Conservation (phyloP, 2,113 vertebrate genomes). For the Aspidoscelis tigris region DNA sequence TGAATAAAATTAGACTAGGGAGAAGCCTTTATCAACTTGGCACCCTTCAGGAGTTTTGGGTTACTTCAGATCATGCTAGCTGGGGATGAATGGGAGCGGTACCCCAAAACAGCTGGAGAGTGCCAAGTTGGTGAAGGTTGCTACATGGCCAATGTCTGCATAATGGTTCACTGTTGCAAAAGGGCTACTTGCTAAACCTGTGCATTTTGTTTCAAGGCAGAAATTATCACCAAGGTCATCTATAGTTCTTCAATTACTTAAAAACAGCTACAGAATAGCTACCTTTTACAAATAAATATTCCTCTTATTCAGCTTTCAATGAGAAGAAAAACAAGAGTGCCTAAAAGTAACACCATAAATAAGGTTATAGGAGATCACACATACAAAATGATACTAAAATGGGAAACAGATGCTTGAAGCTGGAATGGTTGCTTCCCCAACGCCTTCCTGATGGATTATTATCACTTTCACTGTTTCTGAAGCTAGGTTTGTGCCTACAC, state of each 20-base stretch:
- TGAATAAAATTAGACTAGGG: neutral
- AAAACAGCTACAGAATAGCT: neutral
- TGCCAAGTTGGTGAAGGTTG: too few relatives aligned
- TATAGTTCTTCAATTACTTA: neutral
- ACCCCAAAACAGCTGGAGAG: too few relatives aligned
- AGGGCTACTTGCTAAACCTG: neutral
- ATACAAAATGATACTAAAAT: neutral
- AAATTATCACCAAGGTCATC: neutral
- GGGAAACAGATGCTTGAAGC: neutral
- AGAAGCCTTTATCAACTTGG: too few relatives aligned
- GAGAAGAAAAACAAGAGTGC: neutral
- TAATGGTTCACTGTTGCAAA: neutral
- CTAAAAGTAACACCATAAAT: neutral
- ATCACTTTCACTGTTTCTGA: conserved; percentile 13
- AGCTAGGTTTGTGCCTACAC: conserved; percentile 28
- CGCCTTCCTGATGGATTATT: neutral
- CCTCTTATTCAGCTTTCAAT: neutral
- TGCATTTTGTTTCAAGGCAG: neutral
- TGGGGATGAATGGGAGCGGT: too few relatives aligned
- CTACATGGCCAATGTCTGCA: neutral
- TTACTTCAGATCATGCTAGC: too few relatives aligned
- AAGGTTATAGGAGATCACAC: neutral
- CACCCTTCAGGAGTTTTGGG: too few relatives aligned
- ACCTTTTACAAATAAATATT: conserved; percentile 11
- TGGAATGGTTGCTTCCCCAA: neutral